A percentile compares a stretch with the other conserved stretches of the same genome.
Evolutionary conservation across 2,888 invertebrate species (phyloP).

Genomic region (Agriopis leucophaearia): DNA sequence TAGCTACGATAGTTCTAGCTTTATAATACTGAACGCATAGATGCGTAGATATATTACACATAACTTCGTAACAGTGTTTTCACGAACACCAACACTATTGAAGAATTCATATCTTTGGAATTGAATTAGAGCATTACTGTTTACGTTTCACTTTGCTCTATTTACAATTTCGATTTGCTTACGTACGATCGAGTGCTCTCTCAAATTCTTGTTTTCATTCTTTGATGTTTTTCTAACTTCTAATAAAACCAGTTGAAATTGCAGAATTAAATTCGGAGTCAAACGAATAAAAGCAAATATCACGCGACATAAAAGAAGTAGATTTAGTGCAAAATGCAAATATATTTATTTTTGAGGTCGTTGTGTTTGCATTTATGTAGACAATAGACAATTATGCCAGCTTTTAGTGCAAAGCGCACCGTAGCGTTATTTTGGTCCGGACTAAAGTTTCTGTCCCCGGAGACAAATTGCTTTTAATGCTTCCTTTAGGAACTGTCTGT

Average conservation of each 20-base stretch:
- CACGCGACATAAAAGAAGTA: conserved; percentile 9
- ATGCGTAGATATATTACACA: conserved; percentile 2
- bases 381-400: conserved; percentile 27
- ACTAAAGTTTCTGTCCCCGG: conserved; percentile 10
- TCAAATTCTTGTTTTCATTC: conserved; percentile 12
- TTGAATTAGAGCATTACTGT: conserved; percentile 34
- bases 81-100: conserved; percentile 3
- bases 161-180: conserved; percentile 25
- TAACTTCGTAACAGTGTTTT: conserved; percentile 9
- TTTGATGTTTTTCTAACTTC: conserved; percentile 26
- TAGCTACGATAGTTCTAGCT: too few relatives aligned
- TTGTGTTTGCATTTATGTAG: conserved; percentile 12
- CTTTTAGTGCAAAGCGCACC: conserved; percentile 23
- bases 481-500: conserved; percentile 17
- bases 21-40: too few relatives aligned
- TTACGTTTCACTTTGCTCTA: conserved; percentile 28
- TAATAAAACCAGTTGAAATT: not conserved
- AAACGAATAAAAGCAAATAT: conserved; percentile 11
- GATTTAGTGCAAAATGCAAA: conserved; percentile 17
- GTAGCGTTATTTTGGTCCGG: conserved; percentile 13
- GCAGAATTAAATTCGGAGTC: conserved; percentile 11
- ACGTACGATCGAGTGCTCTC: conserved; percentile 19
- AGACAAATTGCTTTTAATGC: conserved; percentile 22
- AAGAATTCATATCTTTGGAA: conserved; percentile 20
- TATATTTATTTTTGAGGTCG: conserved; percentile 12